Conservation (phyloP, 2,888 invertebrate genomes). For the Drosophila subquinaria region DNA sequence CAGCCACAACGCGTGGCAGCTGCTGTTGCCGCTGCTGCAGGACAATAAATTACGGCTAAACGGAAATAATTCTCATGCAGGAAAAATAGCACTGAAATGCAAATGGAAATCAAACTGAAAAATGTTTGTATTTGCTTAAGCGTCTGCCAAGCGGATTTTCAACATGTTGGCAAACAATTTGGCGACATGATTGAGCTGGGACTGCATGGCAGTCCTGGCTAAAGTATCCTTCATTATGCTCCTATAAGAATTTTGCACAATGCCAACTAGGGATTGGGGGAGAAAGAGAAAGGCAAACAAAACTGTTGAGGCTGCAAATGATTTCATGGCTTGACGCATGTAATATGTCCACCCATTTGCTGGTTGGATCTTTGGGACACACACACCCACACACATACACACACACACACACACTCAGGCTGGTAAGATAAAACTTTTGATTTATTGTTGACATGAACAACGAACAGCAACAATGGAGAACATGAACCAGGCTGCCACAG, state of each 20-base stretch:
- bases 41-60: constrained; percentile 74
- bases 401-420: neutral
- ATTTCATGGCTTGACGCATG: constrained; percentile 56
- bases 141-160: constrained; percentile 67
- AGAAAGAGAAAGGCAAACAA: constrained; percentile 19
- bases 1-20: constrained; percentile 30
- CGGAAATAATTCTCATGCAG: constrained; percentile 72
- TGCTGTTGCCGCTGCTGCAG: constrained; percentile 40
- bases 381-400: neutral
- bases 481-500: constrained; percentile 18
- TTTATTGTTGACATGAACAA: constrained; percentile 78
- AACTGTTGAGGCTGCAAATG: constrained; percentile 65
- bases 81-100: constrained; percentile 30
- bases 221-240: constrained; percentile 33
- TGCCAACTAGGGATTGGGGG: neutral
- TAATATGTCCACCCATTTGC: constrained; percentile 54
- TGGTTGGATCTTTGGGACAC: neutral
- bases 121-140: constrained; percentile 53
- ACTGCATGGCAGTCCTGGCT: constrained; percentile 23
- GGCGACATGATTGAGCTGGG: constrained; percentile 55
- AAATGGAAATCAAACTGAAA: constrained; percentile 59
- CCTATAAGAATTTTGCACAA: constrained; percentile 45
- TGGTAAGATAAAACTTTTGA: constrained; percentile 76
- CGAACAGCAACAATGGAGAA: constrained; percentile 44
- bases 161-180: constrained; percentile 71